Base-by-base conservation (phyloP, 2,888 invertebrate species). In the Morpho achilles region DNA sequence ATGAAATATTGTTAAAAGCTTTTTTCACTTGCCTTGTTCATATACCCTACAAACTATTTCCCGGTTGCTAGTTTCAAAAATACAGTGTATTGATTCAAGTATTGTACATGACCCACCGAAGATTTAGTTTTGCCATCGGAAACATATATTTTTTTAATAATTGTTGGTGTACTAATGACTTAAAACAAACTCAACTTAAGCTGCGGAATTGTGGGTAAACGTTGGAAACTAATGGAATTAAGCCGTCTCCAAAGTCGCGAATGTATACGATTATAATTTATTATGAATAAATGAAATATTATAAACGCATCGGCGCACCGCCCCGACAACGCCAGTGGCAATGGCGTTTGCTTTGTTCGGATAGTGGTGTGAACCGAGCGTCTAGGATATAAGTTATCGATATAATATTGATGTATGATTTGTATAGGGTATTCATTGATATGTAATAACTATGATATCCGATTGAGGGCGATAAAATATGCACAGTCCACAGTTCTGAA, bases 281-380 rank as follows among this genome's bases (percentile, higher is more conserved):
- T 90, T 87, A 89, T 87, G 90, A 90, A 90, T 89, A 89, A 90
- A 90, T 90, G 89, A 87, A 89, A 90, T 90, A 90, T 89, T 90
- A 90, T 87, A 83, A 87, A 89, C 89, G 90, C 89, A 87, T 88
- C 90, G 89, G 84, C 85, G 89, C 77, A 83, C 85, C 80, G 82
- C 80, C 77, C 87, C 86, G 87, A 83, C 88, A 85, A 78, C 83
- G 90, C 88, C 89, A 87, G 79, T 88, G 89, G 88, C 90, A 82
- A 85, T 87, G 88, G 88, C 87, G 86, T 89, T 87, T 88, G 89
- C 89, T 84, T 85, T 87, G 87, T 83, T 82, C 77, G 67, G 55
- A 64, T 75, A 75, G 87, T 65, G 82, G 66, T 73, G 85, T 48
- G 69, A 71, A 58, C 1, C 6, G 2, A 7, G 16, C 49, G 58